phyloP scores from a whole-genome alignment of 2,797 vertebrate species.

The Pagetopsis macropterus region DNA sequence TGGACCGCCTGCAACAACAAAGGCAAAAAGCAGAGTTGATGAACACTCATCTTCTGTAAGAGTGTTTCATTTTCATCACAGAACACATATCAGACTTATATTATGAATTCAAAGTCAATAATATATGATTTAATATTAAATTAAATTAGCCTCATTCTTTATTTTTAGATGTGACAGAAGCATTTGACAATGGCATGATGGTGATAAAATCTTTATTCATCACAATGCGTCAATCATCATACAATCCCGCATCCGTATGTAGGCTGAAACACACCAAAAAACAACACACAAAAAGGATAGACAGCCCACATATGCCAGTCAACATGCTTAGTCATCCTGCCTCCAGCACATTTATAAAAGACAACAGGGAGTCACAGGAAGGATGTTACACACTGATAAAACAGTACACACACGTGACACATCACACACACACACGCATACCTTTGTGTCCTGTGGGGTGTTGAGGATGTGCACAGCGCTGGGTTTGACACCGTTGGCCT shows the following conservation, averaged over 20 bases:
- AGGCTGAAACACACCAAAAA: neutral
- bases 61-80: neutral
- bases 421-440: slow-evolving; percentile 56
- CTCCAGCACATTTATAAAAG: slow-evolving; percentile 25
- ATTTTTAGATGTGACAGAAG: neutral
- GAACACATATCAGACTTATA: neutral
- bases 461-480: slow-evolving; percentile 96
- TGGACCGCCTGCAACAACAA: slow-evolving; percentile 89
- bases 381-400: slow-evolving; percentile 49
- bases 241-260: neutral
- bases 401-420: neutral
- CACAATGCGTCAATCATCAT: neutral
- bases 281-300: neutral
- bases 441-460: slow-evolving; percentile 95
- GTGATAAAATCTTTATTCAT: neutral
- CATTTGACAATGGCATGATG: neutral
- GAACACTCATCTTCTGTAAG: slow-evolving; percentile 2
- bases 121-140: neutral
- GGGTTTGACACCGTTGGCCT: slow-evolving; percentile 95
- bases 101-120: neutral
- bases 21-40: slow-evolving; percentile 14
- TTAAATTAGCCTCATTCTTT: neutral
- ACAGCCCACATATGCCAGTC: neutral
- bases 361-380: slow-evolving; percentile 57
- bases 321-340: slow-evolving; percentile 55